These are phyloP conservation scores for Agrilus cyanescens DNA, from an alignment of 2,888 invertebrate genomes.

Conservation along the genomic window DNA sequence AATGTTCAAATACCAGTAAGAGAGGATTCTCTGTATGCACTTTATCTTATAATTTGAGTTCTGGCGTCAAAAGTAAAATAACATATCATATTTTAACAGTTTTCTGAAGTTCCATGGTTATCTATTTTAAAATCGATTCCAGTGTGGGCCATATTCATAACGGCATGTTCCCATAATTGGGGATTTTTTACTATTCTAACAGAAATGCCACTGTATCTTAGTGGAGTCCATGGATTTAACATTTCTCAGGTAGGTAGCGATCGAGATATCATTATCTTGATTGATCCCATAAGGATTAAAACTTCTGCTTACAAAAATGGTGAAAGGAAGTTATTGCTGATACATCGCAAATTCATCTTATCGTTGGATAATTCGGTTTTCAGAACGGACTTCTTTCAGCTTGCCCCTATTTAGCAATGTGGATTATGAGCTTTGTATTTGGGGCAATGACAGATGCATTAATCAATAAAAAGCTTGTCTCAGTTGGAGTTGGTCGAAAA, in stretches of 20 bases:
- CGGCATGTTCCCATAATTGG: conserved; percentile 59
- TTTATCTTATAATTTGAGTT: conserved; percentile 18
- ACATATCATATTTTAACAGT: conserved; percentile 11
- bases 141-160: conserved; percentile 54
- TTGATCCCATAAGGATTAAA: not conserved
- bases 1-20: conserved; percentile 30
- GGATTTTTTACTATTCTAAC: conserved; percentile 71
- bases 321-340: too few species aligned
- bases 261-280: too few species aligned
- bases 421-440: conserved; percentile 51
- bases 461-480: conserved; percentile 38
- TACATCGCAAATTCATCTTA: too few species aligned
- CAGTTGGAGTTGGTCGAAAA: conserved; percentile 25
- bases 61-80: too few species aligned
- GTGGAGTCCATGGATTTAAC: conserved; percentile 35
- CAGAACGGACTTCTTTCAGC: conserved; percentile 52
- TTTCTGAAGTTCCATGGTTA: too few species aligned
- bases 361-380: conserved; percentile 15
- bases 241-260: too few species aligned
- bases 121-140: conserved; percentile 33
- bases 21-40: not conserved
- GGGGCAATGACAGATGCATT: conserved; percentile 48
- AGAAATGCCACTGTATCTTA: conserved; percentile 65
- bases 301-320: not conserved
- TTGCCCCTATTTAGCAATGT: conserved; percentile 57